Evolutionary conservation across 2,113 vertebrate genomes (phyloP), one percentile per base, ranked within the genome.

Genomic region (Ciconia maguari): DNA sequence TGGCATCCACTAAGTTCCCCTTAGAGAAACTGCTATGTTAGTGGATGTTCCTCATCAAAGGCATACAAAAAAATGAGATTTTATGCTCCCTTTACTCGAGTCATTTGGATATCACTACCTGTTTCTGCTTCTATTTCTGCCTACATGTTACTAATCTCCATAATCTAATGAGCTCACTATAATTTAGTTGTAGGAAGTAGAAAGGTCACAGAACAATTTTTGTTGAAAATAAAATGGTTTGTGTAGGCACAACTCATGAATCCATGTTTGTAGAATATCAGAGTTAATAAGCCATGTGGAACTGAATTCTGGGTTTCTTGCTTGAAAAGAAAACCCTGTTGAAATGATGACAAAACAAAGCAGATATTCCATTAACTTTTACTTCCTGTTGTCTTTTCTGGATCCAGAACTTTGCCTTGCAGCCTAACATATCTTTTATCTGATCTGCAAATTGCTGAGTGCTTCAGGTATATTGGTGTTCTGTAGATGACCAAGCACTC

Each of bases 151-250:
- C 25, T 64, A 75, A 79, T 52, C 34, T 89, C 19, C 72, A 66
- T 79, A 90, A 87, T 74, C 49, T 86, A 96, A 93, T 94, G 25
- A 92, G 41, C 14, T 93, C 30, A 60, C 34, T 80, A 16, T 75
- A 96, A 79, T 83, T 87, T 82, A 86, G 66, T 54, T 77, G 7
- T 57, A 57, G 30, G 64, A 97, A 87, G 70, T 66, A 94, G 32
- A 94, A 96, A 96, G 54, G 72, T 30, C 68, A 62, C 22, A 91
- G 87, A 96, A 92, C 2, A 34, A 66, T 86, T 87, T 90, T 66
- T 93, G 19, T 34, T 84, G 41, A 94, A 89, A 94, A 88, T 69
- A 92, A 96, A 91, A 61, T 81, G 8, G 60, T 90, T 93, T 89
- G 27, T 72, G 58, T 61, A 94, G 58, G 44, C 17, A 91, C 72